phyloP scores from a whole-genome alignment of 2,113 vertebrate species.

The Myiopsitta monachus region DNA sequence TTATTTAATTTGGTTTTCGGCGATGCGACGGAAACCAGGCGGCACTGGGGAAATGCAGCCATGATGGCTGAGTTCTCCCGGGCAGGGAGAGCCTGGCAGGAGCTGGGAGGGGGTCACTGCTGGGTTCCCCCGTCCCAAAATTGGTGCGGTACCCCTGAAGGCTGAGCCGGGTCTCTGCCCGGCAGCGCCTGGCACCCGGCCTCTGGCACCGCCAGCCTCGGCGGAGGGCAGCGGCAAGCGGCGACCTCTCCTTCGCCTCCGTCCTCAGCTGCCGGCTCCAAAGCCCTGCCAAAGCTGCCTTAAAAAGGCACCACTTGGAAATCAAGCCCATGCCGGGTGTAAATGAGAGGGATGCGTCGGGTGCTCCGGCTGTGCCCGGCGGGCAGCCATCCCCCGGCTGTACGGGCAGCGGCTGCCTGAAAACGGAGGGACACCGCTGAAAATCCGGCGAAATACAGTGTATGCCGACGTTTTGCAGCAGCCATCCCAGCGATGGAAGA shows the following conservation, averaged over 20 bases:
- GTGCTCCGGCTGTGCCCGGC: not conserved
- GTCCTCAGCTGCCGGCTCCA: not conserved
- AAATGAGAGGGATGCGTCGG: not conserved
- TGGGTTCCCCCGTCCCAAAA: not conserved
- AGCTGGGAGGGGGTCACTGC: not conserved
- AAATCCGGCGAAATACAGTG: not conserved
- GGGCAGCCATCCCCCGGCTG: not conserved
- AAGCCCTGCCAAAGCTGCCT: not conserved
- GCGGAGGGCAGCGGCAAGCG: not conserved
- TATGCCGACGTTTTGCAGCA: not conserved
- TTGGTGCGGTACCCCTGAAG: accelerated
- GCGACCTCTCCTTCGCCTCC: not conserved
- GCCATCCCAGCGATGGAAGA: not conserved
- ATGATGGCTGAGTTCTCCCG: not conserved
- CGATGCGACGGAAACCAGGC: not conserved
- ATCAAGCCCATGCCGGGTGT: not conserved
- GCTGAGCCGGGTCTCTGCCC: not conserved
- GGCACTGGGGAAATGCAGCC: not conserved
- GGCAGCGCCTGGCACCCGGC: not conserved
- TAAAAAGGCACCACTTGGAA: not conserved
- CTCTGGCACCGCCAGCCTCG: not conserved
- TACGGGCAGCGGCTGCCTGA: not conserved
- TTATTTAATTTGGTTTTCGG: not conserved
- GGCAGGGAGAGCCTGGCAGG: not conserved
- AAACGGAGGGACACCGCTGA: not conserved